Conservation (phyloP, 2,113 vertebrate genomes). For the Pantherophis guttatus region DNA sequence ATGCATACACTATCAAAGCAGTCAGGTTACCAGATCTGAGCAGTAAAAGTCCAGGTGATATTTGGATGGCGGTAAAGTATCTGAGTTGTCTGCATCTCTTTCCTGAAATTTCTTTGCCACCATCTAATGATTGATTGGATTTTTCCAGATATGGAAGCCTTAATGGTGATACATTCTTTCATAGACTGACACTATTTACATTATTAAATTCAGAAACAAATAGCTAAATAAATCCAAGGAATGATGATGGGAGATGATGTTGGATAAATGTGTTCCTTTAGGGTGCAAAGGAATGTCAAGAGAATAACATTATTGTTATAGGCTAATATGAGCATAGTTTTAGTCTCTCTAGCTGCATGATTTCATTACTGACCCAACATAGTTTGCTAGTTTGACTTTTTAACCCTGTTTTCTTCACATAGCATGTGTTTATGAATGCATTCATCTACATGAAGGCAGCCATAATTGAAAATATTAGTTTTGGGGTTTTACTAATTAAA, state of each 20-base stretch:
- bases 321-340: neutral
- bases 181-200: neutral
- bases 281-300: neutral
- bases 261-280: neutral
- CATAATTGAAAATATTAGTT: neutral
- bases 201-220: neutral
- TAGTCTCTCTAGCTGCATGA: neutral
- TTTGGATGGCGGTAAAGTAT: neutral
- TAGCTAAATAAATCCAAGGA: neutral
- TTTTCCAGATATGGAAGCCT: neutral
- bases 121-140: neutral
- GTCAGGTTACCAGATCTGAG: neutral
- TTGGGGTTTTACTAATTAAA: neutral
- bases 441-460: neutral
- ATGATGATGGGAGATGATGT: neutral
- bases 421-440: neutral
- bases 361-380: neutral
- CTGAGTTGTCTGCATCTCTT: neutral
- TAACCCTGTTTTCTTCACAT: neutral
- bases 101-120: neutral
- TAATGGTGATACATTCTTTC: neutral
- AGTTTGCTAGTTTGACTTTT: neutral
- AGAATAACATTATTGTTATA: neutral
- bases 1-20: neutral
- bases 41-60: neutral